Conservation (phyloP, 2,113 vertebrate species). For the Thermophis baileyi region DNA sequence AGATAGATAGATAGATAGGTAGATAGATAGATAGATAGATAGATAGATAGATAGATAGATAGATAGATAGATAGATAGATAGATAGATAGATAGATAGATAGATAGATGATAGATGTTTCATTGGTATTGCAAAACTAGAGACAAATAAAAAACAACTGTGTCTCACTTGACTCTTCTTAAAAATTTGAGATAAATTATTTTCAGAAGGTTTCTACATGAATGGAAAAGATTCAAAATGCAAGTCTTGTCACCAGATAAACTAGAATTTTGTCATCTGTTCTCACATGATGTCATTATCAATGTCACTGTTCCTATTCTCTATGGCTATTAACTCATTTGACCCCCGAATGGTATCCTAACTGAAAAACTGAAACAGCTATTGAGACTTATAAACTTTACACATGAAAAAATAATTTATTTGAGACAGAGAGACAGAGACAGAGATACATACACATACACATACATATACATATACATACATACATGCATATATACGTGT, state of each 20-base stretch:
- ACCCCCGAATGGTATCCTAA: background rate
- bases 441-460: background rate
- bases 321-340: background rate
- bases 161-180: background rate
- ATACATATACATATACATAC: no score
- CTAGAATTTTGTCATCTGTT: background rate
- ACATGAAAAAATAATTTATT: background rate
- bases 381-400: background rate
- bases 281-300: background rate
- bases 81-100: no score
- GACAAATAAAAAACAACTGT: slow-evolving; percentile 1
- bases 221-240: background rate
- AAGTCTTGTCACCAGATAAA: background rate
- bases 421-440: background rate
- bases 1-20: background rate
- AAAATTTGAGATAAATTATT: background rate
- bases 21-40: no score
- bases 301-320: background rate
- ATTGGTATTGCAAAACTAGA: slow-evolving; percentile 33
- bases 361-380: background rate
- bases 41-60: no score
- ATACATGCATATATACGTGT: no score
- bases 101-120: slow-evolving; percentile 6
- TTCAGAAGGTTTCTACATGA: background rate
- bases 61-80: background rate